A percentile compares a stretch with the other conserved stretches of the same genome.
Evolutionary conservation across 2,113 vertebrate genomes (phyloP).

Genomic region (Pelodiscus sinensis): DNA sequence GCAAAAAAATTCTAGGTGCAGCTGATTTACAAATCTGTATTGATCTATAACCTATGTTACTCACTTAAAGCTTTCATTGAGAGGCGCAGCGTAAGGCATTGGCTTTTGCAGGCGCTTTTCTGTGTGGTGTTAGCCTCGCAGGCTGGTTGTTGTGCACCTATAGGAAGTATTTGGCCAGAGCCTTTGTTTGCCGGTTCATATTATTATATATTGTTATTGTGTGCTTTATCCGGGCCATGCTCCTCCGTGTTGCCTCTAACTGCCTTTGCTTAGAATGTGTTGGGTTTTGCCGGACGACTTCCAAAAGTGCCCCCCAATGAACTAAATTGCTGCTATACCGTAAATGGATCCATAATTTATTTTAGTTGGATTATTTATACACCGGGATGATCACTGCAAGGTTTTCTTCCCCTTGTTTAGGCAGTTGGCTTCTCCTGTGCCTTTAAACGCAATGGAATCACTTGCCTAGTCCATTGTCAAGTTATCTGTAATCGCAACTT

Average conservation of each 20-base stretch:
- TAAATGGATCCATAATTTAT: constrained; percentile 34
- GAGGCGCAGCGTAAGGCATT: background rate
- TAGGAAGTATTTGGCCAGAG: background rate
- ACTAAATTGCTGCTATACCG: background rate
- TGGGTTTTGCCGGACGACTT: background rate
- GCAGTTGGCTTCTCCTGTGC: constrained; percentile 22
- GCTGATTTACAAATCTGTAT: background rate
- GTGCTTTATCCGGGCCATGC: background rate
- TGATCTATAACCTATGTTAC: background rate
- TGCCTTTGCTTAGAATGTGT: constrained; percentile 22
- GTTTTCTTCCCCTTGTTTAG: constrained; percentile 26
- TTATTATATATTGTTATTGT: background rate
- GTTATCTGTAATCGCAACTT: constrained; percentile 54
- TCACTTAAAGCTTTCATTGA: background rate
- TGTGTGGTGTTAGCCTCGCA: background rate
- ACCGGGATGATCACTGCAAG: constrained; percentile 46
- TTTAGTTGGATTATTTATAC: constrained; percentile 49
- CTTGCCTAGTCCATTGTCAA: constrained; percentile 56
- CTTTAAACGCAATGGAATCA: constrained; percentile 50
- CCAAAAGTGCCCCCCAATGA: constrained; percentile 14
- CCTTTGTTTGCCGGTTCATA: background rate
- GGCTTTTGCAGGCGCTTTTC: background rate
- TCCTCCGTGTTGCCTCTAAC: constrained; percentile 19
- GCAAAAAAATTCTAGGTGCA: constrained; percentile 24
- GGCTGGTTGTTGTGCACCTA: background rate